A percentile compares a stretch with the other conserved stretches of the same genome.
Conservation (phyloP, 2,888 invertebrate genomes). For the Vannuccia rotundouncinata region DNA sequence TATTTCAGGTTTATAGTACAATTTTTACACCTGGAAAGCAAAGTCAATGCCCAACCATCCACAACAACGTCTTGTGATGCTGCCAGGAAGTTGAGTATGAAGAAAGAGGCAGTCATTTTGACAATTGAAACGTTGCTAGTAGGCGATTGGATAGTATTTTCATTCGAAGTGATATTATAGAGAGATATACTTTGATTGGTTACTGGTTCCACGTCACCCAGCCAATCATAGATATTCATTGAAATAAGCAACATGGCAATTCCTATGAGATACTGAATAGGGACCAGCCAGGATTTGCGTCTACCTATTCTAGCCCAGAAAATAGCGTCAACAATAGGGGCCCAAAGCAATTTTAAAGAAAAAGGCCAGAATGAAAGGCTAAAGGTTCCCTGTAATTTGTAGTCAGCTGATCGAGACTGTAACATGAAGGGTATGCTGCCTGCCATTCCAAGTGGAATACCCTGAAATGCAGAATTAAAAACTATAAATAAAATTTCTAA, state of each 20-base stretch:
- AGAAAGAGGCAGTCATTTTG: slow-evolving; percentile 76
- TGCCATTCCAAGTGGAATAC: slow-evolving; percentile 81
- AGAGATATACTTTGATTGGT: too few species aligned
- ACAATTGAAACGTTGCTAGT: too few species aligned
- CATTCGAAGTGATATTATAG: too few species aligned
- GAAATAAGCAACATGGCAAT: slow-evolving; percentile 82
- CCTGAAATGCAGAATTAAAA: too few species aligned
- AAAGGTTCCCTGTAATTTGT: slow-evolving; percentile 74
- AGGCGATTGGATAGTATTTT: too few species aligned
- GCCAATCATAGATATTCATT: slow-evolving; percentile 44
- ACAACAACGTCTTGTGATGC: slow-evolving; percentile 99
- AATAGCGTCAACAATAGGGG: slow-evolving; percentile 89
- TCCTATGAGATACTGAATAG: slow-evolving; percentile 77
- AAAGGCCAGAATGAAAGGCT: slow-evolving; percentile 87
- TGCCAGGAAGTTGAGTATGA: slow-evolving; percentile 84
- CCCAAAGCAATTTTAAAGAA: slow-evolving; percentile 87
- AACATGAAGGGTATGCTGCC: slow-evolving; percentile 90
- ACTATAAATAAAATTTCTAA: too few species aligned
- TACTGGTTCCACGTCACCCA: too few species aligned
- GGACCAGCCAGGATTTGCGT: slow-evolving; percentile 80
- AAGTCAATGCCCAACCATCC: slow-evolving; percentile 98
- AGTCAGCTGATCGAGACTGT: slow-evolving; percentile 71
- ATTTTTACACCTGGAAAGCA: slow-evolving; percentile 92
- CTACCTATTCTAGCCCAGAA: slow-evolving; percentile 77
- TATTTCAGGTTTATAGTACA: too few species aligned